Conservation (phyloP, 2,888 invertebrate genomes). For the Clostera curtula region DNA sequence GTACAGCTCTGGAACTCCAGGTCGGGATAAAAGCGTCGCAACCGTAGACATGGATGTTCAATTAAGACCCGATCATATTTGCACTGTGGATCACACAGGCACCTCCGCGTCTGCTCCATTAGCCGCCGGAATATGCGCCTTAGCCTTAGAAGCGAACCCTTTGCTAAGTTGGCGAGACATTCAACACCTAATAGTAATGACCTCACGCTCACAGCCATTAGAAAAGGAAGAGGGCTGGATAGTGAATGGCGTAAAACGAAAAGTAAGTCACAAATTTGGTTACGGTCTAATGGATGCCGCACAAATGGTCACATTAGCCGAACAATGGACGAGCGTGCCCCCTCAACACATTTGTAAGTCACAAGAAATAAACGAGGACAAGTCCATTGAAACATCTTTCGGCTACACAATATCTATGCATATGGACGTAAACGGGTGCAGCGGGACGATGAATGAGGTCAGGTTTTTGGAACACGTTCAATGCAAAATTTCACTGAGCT, state of each 20-base stretch:
- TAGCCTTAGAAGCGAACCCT: conserved; percentile 95
- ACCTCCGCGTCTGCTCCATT: conserved; percentile 96
- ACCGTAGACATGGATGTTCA: conserved; percentile 94
- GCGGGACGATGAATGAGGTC: conserved; percentile 89
- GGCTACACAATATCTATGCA: conserved; percentile 86
- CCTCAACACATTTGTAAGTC: conserved; percentile 97
- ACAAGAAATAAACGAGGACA: conserved; percentile 88
- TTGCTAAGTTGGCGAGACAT: conserved; percentile 97
- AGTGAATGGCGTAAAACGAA: conserved; percentile 92
- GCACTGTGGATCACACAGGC: conserved; percentile 93
- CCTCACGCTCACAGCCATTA: conserved; percentile 90
- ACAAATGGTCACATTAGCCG: conserved; percentile 92
- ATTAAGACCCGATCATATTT: conserved; percentile 89
- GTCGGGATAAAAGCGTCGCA: conserved; percentile 91
- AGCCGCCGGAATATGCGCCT: conserved; percentile 95
- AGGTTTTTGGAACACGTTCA: conserved; percentile 97
- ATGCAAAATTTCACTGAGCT: conserved; percentile 92
- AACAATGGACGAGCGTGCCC: conserved; percentile 95
- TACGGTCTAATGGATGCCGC: conserved; percentile 99
- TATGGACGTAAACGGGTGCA: conserved; percentile 94
- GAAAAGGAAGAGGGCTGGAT: conserved; percentile 96
- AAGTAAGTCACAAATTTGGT: conserved; percentile 97
- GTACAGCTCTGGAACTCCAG: conserved; percentile 96
- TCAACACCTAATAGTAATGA: conserved; percentile 95
- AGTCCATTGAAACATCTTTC: conserved; percentile 83